Conservation (phyloP, 2,113 vertebrate genomes). For the Aphelocoma coerulescens region DNA sequence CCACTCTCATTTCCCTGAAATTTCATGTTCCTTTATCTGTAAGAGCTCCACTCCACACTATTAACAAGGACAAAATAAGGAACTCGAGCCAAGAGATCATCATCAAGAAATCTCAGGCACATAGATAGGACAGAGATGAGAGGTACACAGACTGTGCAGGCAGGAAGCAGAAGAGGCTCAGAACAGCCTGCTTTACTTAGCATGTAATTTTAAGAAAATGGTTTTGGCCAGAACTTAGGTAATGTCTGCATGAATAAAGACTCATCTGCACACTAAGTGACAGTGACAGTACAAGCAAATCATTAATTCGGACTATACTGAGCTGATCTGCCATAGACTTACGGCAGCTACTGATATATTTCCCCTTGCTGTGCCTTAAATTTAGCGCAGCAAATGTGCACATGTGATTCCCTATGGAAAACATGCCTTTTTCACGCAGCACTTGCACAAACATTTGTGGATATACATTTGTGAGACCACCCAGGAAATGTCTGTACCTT, state of each 20-base stretch:
- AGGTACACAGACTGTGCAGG: background rate
- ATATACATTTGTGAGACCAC: background rate
- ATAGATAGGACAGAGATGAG: background rate
- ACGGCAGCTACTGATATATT: background rate
- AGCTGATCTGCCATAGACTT: background rate
- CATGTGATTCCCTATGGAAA: background rate
- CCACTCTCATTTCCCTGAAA: slow-evolving; percentile 15
- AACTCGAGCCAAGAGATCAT: background rate
- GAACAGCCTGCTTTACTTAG: background rate
- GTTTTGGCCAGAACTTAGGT: background rate
- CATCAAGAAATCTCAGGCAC: background rate
- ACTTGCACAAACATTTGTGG: background rate
- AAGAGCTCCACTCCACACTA: background rate
- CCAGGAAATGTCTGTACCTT: slow-evolving; percentile 75
- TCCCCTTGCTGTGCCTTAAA: background rate
- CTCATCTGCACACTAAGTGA: background rate
- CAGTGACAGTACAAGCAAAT: slow-evolving; percentile 15
- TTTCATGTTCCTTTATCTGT: slow-evolving; percentile 22
- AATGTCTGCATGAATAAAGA: background rate
- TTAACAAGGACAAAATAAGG: slow-evolving; percentile 31
- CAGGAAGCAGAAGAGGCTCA: background rate
- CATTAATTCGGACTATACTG: background rate
- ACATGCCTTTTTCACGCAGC: fast-evolving
- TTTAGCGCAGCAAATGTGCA: background rate
- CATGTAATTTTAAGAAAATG: slow-evolving; percentile 2